A percentile compares a stretch with the other conserved stretches of the same genome.
These are phyloP conservation scores for Cryptocephalus moraei DNA, from an alignment of 2,888 invertebrate genomes.

Conservation along the genomic window DNA sequence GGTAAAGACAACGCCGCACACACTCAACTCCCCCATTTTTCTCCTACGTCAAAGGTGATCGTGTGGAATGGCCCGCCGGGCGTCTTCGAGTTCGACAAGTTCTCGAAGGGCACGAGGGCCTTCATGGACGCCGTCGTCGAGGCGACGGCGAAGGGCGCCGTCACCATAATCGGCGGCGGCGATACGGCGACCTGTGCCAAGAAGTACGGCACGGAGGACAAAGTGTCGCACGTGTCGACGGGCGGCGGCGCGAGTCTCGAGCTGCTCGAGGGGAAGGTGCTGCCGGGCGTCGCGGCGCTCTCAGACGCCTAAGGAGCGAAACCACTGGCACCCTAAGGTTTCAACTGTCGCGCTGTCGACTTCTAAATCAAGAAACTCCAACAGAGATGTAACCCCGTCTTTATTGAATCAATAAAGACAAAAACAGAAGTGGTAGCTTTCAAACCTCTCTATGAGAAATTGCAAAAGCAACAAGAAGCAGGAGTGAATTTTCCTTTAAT, in stretches of 20 bases:
- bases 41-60: constrained; percentile 1
- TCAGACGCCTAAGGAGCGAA: constrained; percentile 47
- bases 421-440: too few species aligned
- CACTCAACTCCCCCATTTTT: too few species aligned
- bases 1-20: too few species aligned
- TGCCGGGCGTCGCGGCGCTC: constrained; percentile 80
- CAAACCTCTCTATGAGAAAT: too few species aligned
- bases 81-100: constrained; percentile 95
- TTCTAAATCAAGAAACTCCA: too few species aligned
- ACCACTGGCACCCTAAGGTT: too few species aligned
- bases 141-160: constrained; percentile 71
- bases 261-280: constrained; percentile 73
- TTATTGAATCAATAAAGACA: too few species aligned
- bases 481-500: too few species aligned
- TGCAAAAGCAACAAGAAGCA: too few species aligned
- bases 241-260: constrained; percentile 92
- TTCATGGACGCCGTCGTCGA: constrained; percentile 93
- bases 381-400: too few species aligned
- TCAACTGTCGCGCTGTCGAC: too few species aligned
- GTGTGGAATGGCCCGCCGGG: constrained; percentile 71
- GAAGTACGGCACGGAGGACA: constrained; percentile 90
- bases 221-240: constrained; percentile 89
- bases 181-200: constrained; percentile 81
- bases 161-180: constrained; percentile 79
- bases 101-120: constrained; percentile 80